A percentile compares a stretch with the other conserved stretches of the same genome.
Evolutionary conservation across 92 coral and sea anemone genomes (phyloP).

Genomic region (Chrysogorgia sp.): DNA sequence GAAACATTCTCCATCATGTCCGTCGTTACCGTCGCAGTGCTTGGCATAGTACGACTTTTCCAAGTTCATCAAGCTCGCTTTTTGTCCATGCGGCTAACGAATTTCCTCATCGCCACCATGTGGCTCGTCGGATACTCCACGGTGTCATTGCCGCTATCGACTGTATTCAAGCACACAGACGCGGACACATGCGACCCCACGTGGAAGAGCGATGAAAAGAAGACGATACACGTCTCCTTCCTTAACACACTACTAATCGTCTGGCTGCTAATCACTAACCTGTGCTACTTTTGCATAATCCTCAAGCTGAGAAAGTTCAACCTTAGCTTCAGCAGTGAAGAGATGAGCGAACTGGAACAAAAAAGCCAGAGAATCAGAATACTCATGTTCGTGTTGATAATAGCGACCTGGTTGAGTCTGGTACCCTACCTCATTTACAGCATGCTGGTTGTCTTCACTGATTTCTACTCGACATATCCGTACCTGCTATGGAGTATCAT

Average conservation of each 20-base stretch:
- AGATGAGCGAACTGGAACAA: not conserved
- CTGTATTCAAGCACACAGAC: not conserved
- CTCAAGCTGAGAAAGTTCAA: not conserved
- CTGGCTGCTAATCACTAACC: not conserved
- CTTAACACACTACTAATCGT: not conserved
- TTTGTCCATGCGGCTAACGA: not conserved
- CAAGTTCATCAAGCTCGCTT: not conserved
- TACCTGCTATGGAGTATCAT: not conserved
- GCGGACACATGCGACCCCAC: constrained; percentile 4
- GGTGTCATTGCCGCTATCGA: not conserved
- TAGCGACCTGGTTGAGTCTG: not conserved
- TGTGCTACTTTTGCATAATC: not conserved
- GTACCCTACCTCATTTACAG: not conserved
- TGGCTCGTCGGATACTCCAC: not conserved
- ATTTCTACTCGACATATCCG: not conserved
- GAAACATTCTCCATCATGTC: not conserved
- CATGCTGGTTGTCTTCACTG: not conserved
- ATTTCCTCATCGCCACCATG: not conserved
- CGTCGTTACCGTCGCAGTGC: not conserved
- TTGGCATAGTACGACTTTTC: not conserved
- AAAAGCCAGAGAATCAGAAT: constrained; percentile 6
- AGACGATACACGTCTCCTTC: not conserved
- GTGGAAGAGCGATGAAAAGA: not conserved
- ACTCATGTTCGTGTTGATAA: not conserved
- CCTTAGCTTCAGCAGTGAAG: not conserved